Percentiles rank a stretch among this genome's conserved stretches.
Conservation (phyloP, 2,888 invertebrate genomes). For the Eristalis arbustorum region DNA sequence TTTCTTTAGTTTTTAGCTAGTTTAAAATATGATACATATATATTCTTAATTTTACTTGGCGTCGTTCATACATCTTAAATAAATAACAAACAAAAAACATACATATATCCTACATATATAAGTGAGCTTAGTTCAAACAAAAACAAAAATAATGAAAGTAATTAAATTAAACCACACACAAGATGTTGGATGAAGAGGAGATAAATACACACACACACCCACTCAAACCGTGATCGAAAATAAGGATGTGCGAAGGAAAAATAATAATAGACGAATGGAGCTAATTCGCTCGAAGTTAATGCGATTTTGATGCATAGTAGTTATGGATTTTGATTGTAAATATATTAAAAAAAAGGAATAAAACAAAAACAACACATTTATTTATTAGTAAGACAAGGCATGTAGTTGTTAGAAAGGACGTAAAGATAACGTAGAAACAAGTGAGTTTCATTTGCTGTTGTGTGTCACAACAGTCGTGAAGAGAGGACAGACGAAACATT, state of each 20-base stretch:
- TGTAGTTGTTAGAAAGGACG: conserved; percentile 1
- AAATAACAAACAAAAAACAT: background rate
- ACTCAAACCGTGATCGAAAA: background rate
- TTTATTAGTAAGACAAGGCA: conserved; percentile 24
- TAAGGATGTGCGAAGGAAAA: background rate
- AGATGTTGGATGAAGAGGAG: background rate
- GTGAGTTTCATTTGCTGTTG: background rate
- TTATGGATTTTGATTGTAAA: conserved; percentile 35
- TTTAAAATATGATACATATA: conserved; percentile 14
- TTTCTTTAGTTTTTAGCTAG: conserved; percentile 56
- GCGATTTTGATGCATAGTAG: conserved; percentile 1
- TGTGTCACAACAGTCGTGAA: too few relatives aligned
- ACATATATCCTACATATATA: conserved; percentile 15
- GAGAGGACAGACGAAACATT: too few relatives aligned
- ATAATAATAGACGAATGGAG: background rate
- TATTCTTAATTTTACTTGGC: conserved; percentile 28
- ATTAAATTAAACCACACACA: conserved; percentile 5
- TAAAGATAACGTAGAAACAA: background rate
- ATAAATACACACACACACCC: background rate
- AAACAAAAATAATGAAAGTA: conserved; percentile 1
- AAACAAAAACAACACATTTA: background rate
- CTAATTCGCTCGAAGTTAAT: background rate
- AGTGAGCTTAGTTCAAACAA: conserved; percentile 51
- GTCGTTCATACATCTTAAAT: conserved; percentile 45
- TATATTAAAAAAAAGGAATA: conserved; percentile 24